Conservation (phyloP, 2,797 vertebrate genomes). For the Intellagama lesueurii region DNA sequence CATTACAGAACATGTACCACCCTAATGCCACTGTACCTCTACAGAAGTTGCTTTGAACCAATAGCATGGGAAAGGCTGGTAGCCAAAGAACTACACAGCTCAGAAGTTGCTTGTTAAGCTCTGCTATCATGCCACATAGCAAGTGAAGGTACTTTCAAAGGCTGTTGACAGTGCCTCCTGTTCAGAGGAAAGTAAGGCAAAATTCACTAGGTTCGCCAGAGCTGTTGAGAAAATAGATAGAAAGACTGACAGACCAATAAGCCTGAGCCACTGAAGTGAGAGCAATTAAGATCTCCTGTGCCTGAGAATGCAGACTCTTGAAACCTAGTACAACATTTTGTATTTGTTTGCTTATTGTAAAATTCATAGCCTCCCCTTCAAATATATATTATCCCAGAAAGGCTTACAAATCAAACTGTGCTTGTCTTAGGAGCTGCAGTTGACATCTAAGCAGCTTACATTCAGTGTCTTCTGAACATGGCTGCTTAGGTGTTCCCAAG, state of each 20-base stretch:
- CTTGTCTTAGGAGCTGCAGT: not conserved
- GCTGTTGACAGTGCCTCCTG: not conserved
- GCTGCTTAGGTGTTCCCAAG: slow-evolving; percentile 14
- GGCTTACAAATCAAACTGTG: not conserved
- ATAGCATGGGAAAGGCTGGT: not conserved
- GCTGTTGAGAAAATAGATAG: not conserved
- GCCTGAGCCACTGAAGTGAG: too few species aligned
- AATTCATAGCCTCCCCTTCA: not conserved
- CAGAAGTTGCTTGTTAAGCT: too few species aligned
- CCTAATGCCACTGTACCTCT: not conserved
- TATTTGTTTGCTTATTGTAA: not conserved
- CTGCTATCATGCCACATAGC: not conserved
- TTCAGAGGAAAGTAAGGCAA: not conserved
- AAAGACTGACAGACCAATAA: not conserved
- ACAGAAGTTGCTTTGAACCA: not conserved
- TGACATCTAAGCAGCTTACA: slow-evolving; percentile 21
- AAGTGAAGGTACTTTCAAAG: not conserved
- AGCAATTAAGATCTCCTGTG: not conserved
- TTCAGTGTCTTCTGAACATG: slow-evolving; percentile 3
- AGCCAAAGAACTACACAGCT: not conserved
- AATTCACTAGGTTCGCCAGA: not conserved
- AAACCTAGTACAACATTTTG: not conserved
- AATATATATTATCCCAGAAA: not conserved
- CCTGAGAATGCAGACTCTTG: not conserved
- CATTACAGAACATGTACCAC: not conserved